These are phyloP conservation scores for Chrysodeixis includens DNA, from an alignment of 2,888 invertebrate genomes.

Conservation along the genomic window DNA sequence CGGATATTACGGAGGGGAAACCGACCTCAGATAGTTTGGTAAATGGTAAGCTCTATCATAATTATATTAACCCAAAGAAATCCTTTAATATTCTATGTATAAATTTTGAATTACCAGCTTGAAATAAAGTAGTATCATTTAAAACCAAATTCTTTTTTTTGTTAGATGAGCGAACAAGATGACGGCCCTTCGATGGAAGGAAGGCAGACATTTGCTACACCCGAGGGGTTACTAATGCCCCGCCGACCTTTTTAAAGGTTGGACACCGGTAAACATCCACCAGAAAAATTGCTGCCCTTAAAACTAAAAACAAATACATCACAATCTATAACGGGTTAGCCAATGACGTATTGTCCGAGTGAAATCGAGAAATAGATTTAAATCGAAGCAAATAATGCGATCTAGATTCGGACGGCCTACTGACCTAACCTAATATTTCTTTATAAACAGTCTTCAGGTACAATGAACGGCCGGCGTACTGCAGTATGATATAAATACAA, in stretches of 20 bases:
- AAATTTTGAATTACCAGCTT: slow-evolving; percentile 8
- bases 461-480: slow-evolving; percentile 37
- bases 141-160: slow-evolving; percentile 10
- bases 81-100: not conserved
- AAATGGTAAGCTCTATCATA: slow-evolving; percentile 5
- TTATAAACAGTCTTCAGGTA: slow-evolving; percentile 26
- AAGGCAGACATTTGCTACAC: slow-evolving; percentile 20
- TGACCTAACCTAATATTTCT: slow-evolving; percentile 21
- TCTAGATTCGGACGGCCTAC: slow-evolving; percentile 21
- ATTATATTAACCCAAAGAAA: not conserved
- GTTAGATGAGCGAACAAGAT: slow-evolving; percentile 21
- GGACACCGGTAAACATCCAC: slow-evolving; percentile 18
- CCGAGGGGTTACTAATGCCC: slow-evolving; percentile 29
- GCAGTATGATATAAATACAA: slow-evolving; percentile 39
- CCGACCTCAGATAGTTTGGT: slow-evolving; percentile 3
- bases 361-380: slow-evolving; percentile 22
- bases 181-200: slow-evolving; percentile 17
- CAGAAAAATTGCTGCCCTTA: slow-evolving; percentile 6
- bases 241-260: slow-evolving; percentile 45
- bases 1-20: slow-evolving; percentile 6
- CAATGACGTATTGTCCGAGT: not conserved
- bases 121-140: slow-evolving; percentile 13
- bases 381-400: slow-evolving; percentile 7
- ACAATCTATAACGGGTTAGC: not conserved
- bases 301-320: not conserved